A percentile compares a stretch with the other conserved stretches of the same genome.
Evolutionary conservation across 2,113 vertebrate species (phyloP).

Genomic region (Callipepla squamata): DNA sequence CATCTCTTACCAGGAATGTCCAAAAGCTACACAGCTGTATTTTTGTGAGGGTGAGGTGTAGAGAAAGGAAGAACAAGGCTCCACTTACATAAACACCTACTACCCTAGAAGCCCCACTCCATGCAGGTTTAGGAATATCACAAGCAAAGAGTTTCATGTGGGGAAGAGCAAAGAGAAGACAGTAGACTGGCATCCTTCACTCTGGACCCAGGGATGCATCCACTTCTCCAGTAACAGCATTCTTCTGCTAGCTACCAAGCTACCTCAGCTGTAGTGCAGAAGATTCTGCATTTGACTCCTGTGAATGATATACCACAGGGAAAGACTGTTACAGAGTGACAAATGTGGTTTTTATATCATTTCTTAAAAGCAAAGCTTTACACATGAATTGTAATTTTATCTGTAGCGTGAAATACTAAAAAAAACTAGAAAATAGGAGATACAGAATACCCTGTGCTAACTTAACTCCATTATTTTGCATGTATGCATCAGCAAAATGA

Average conservation of each 20-base stretch:
- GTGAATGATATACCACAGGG: neutral
- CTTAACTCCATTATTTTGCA: neutral
- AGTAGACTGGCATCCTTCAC: neutral
- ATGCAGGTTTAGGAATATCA: neutral
- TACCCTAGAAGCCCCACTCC: neutral
- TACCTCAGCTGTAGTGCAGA: neutral
- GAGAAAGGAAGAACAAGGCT: neutral
- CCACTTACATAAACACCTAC: neutral
- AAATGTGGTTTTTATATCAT: neutral
- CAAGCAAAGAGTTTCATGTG: neutral
- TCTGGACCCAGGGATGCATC: neutral
- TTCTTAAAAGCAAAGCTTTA: neutral
- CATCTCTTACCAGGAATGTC: neutral
- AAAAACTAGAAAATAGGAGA: neutral
- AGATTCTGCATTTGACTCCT: slow-evolving; percentile 4
- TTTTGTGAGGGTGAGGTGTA: neutral
- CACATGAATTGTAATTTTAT: neutral
- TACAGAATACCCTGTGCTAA: neutral
- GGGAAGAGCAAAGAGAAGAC: slow-evolving; percentile 21
- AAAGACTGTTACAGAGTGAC: neutral
- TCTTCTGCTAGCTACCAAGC: slow-evolving; percentile 17
- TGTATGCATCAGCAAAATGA: neutral
- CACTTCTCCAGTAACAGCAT: slow-evolving; percentile 4
- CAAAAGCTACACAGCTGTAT: neutral
- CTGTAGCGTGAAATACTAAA: neutral